phyloP scores from a whole-genome alignment of 1,140 invertebrate genomes.

The Nasonia giraulti region DNA sequence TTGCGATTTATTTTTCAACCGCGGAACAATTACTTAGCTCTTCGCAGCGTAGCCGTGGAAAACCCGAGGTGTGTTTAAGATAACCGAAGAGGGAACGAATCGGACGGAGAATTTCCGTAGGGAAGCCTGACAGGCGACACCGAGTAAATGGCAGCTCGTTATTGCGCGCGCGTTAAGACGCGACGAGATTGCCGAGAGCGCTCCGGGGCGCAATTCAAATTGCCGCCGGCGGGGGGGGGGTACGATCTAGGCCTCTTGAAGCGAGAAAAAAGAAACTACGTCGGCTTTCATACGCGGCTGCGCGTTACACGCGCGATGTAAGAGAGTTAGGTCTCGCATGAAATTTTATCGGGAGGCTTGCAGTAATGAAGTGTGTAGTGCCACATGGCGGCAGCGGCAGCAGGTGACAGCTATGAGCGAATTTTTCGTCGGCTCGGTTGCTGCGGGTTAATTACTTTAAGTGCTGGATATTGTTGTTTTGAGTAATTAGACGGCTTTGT shows the following conservation, averaged over 20 bases:
- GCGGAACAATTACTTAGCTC: too few species aligned
- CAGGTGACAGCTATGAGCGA: not conserved
- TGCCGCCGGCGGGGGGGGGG: not conserved
- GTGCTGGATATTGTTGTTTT: not conserved
- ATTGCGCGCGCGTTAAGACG: slow-evolving; percentile 9
- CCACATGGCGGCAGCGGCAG: not conserved
- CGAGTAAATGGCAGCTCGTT: slow-evolving; percentile 18
- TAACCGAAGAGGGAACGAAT: not conserved
- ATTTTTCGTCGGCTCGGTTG: not conserved
- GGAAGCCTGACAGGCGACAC: not conserved
- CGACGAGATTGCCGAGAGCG: slow-evolving; percentile 1
- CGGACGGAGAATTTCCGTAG: not conserved
- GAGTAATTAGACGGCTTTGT: not conserved
- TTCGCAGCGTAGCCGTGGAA: too few species aligned
- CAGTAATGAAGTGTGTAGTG: not conserved
- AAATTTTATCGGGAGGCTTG: not conserved
- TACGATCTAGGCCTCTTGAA: not conserved
- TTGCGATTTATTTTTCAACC: too few species aligned
- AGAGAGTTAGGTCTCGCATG: too few species aligned
- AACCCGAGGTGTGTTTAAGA: not conserved
- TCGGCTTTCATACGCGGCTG: too few species aligned
- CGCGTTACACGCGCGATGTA: not conserved
- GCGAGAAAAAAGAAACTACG: not conserved
- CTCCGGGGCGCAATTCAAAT: slow-evolving; percentile 27
- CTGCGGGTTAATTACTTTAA: not conserved